Base-by-base conservation (phyloP, 2,797 vertebrate genomes). In the Sylvilagus floridanus region DNA sequence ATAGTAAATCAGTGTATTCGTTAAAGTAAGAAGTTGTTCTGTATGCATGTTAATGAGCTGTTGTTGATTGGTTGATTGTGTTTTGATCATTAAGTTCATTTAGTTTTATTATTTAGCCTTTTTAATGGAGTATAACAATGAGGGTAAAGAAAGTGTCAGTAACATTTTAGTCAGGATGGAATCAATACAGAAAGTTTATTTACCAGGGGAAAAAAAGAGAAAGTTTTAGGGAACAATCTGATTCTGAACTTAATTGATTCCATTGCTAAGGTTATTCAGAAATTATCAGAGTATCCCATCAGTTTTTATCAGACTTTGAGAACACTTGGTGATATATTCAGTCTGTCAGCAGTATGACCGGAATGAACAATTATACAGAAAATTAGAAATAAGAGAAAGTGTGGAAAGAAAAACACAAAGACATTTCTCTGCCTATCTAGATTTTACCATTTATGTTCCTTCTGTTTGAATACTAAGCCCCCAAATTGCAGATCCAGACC, bases 201-300 rank as follows among this genome's bases (percentile, higher is more conserved):
- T 95, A 93, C 52, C 86, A 82, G 90, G 30, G 42, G 42, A 42
- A 42, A n/a, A 35, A 81, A 71, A 86, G 76, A 17, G 52, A 63
- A 1, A 16, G 68, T 72, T 50, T 88, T 65, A 52, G 50, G 81
- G 21, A 88, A 42, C 85, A 95, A 37, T 86, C 66, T 88, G 7
- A 13, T 86, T 97, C 42, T 72, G 57, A 90, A 97, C 93, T 97
- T 92, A 95, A 95, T 24, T 88, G 84, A 93, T 95, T 93, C 30
- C 22, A 63, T 69, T 90, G 79, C 37, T 73, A 62, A 95, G 85
- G 68, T 96, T 21, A 28, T 82, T 94, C 13, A 90, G 93, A 96
- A 95, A 69, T 84, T 81, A 95, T 94, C 92, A 47, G 60, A 84
- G 62, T 32, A 42, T 79, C 60, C 22, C 42, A 90, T 96, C 87